Percentiles rank a stretch among this genome's conserved stretches.
These are phyloP conservation scores for Dryoscopus gambensis DNA, from an alignment of 2,113 vertebrate genomes.

Conservation along the genomic window DNA sequence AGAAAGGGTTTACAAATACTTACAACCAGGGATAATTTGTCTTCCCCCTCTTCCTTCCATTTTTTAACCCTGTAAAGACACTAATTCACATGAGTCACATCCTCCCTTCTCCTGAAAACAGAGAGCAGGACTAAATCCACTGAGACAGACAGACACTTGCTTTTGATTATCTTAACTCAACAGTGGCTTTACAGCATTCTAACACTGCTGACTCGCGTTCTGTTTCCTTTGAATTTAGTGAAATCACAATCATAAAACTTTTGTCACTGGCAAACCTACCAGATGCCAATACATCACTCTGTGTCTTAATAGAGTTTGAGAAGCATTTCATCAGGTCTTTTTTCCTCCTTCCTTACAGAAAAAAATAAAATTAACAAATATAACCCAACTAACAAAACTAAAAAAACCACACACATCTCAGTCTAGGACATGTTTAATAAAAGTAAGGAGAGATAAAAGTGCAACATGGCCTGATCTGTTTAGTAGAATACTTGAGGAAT, in stretches of 20 bases:
- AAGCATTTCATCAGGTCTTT: background rate
- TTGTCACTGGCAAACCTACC: background rate
- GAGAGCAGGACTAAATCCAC: background rate
- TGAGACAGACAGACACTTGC: fast-evolving
- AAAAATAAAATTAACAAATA: background rate
- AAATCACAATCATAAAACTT: background rate
- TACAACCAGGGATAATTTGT: background rate
- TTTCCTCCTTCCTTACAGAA: background rate
- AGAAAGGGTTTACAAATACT: background rate
- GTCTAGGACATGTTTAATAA: background rate
- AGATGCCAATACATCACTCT: background rate
- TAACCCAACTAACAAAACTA: background rate
- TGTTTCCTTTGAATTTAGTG: background rate
- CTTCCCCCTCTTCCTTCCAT: background rate
- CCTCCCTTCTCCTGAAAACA: background rate
- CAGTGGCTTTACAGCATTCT: background rate
- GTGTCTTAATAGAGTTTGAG: background rate
- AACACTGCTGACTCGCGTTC: background rate
- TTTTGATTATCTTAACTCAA: background rate
- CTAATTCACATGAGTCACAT: background rate
- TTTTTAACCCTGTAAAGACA: background rate
- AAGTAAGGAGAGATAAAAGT: background rate
- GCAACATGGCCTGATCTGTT: background rate
- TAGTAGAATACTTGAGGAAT: background rate
- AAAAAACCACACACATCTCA: background rate